phyloP scores from a whole-genome alignment of 2,888 invertebrate species.

The Drosophila multiciliata region DNA sequence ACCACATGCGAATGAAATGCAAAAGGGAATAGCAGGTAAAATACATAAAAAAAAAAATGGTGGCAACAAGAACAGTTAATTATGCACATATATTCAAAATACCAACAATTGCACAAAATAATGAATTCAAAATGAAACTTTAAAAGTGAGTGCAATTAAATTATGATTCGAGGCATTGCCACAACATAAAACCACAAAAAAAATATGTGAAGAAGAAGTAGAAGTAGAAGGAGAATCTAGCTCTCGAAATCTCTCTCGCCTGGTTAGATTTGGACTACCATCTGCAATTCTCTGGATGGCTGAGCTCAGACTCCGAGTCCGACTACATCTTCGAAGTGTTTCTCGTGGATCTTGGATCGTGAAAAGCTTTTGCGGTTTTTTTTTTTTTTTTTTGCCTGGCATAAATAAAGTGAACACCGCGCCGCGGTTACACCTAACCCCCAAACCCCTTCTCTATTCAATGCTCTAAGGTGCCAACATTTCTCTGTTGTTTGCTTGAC shows the following conservation, averaged over 20 bases:
- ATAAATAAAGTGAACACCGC: slow-evolving; percentile 65
- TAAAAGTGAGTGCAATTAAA: slow-evolving; percentile 66
- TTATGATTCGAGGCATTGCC: slow-evolving; percentile 46
- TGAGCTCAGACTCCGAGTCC: slow-evolving; percentile 16
- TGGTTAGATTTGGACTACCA: slow-evolving; percentile 32
- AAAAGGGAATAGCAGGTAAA: slow-evolving; percentile 23
- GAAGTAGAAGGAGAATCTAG: slow-evolving; percentile 3
- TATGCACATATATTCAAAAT: slow-evolving; percentile 62
- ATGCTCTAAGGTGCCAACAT: slow-evolving; percentile 33
- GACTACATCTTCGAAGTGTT: slow-evolving; percentile 10
- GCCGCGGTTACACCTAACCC: slow-evolving; percentile 26
- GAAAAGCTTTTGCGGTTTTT: slow-evolving; percentile 65
- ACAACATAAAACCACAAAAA: slow-evolving; percentile 54
- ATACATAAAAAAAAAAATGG: slow-evolving; percentile 19
- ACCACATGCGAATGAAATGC: slow-evolving; percentile 50
- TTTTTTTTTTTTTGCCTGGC: slow-evolving; percentile 37
- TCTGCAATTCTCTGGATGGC: slow-evolving; percentile 21
- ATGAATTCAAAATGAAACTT: slow-evolving; percentile 68
- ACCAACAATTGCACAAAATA: slow-evolving; percentile 40
- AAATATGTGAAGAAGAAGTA: neutral
- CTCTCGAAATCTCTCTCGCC: slow-evolving; percentile 2
- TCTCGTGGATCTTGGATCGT: slow-evolving; percentile 47
- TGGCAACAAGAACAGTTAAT: slow-evolving; percentile 43
- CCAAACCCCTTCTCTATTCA: neutral
- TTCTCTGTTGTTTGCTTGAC: slow-evolving; percentile 11